Conservation (phyloP, 2,797 vertebrate species). For the Rhabdophis nuchalis region DNA sequence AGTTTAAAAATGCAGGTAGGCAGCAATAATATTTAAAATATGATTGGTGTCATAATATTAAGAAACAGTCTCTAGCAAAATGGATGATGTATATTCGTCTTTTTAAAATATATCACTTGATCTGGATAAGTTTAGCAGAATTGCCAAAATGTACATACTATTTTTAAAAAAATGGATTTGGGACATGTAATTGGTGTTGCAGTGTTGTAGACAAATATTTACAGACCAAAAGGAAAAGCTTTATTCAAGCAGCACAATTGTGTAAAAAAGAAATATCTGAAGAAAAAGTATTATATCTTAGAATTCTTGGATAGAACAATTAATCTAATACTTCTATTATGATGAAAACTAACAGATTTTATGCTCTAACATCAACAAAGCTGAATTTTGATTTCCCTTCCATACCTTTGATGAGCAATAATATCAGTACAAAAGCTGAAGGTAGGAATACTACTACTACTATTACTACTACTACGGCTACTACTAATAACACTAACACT, state of each 20-base stretch:
- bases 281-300: not conserved
- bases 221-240: not conserved
- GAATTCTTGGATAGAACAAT: not conserved
- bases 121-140: not conserved
- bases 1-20: not conserved
- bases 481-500: too few species aligned
- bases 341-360: not conserved
- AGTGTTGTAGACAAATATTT: not conserved
- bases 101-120: not conserved
- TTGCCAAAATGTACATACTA: not conserved
- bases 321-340: not conserved
- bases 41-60: not conserved
- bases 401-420: not conserved
- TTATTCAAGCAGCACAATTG: not conserved
- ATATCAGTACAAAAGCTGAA: not conserved
- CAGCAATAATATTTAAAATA: not conserved
- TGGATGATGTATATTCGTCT: not conserved
- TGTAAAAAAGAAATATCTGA: not conserved
- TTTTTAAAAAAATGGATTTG: not conserved
- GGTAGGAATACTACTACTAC: not conserved
- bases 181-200: not conserved
- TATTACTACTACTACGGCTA: too few species aligned
- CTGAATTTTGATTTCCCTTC: not conserved
- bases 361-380: not conserved
- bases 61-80: not conserved